Conservation (phyloP, 2,888 invertebrate species). For the Adelognathus sp. region DNA sequence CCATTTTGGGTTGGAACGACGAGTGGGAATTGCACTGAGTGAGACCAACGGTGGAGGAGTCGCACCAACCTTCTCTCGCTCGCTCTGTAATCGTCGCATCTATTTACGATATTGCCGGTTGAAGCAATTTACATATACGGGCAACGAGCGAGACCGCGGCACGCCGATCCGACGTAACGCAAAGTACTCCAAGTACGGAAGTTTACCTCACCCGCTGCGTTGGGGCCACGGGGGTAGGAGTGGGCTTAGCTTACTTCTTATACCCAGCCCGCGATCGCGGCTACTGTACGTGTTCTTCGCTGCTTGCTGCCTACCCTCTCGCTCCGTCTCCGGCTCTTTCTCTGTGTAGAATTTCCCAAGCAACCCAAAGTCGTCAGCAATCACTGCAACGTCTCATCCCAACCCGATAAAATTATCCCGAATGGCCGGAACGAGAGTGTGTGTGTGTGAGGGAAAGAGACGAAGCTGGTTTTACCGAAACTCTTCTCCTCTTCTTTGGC, state of each 20-base stretch:
- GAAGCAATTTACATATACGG: constrained; percentile 44
- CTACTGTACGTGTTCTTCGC: constrained; percentile 12
- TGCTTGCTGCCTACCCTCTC: neutral
- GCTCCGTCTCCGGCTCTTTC: neutral
- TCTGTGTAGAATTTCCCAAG: constrained; percentile 17
- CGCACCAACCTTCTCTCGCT: constrained; percentile 1
- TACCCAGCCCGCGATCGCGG: neutral
- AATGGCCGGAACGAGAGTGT: constrained; percentile 56
- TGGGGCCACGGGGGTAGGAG: neutral
- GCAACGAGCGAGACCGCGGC: neutral
- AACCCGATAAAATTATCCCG: constrained; percentile 68
- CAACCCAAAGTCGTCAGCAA: constrained; percentile 48
- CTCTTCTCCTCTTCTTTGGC: constrained; percentile 9
- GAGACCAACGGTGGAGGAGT: neutral
- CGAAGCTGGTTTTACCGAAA: constrained; percentile 32
- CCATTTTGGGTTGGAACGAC: constrained; percentile 3
- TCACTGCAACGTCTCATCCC: constrained; percentile 56
- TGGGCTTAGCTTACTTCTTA: constrained; percentile 38
- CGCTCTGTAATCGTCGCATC: constrained; percentile 38
- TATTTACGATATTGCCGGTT: constrained; percentile 44
- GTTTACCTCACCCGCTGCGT: constrained; percentile 41
- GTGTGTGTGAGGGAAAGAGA: constrained; percentile 37
- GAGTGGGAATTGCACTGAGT: neutral
- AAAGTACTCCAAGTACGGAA: constrained; percentile 54
- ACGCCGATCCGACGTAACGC: constrained; percentile 33